phyloP scores from a whole-genome alignment of 2,888 invertebrate genomes.

The Macrostomum cliftonense region DNA sequence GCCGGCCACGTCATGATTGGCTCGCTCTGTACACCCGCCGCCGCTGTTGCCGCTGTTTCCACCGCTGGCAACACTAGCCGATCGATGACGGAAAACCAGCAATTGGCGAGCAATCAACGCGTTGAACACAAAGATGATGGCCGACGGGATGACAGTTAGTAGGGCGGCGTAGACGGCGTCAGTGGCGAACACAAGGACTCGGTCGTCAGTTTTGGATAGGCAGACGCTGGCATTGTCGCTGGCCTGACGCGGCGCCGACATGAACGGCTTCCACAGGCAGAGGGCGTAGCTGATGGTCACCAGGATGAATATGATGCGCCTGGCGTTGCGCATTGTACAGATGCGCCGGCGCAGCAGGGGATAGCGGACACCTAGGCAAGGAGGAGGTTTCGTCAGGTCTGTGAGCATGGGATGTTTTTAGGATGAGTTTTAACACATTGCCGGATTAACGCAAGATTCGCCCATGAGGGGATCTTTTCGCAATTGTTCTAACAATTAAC shows the following conservation, averaged over 20 bases:
- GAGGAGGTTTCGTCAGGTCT: too few species aligned
- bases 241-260: not conserved
- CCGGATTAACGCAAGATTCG: too few species aligned
- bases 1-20: constrained; percentile 23
- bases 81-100: constrained; percentile 16
- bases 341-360: constrained; percentile 22
- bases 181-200: constrained; percentile 17
- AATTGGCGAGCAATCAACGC: constrained; percentile 24
- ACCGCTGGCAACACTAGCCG: too few species aligned
- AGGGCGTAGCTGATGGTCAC: constrained; percentile 16
- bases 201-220: constrained; percentile 17
- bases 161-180: constrained; percentile 24
- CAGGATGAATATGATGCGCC: constrained; percentile 18
- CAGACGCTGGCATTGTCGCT: constrained; percentile 6
- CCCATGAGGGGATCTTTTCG: too few species aligned
- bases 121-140: constrained; percentile 24
- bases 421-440: too few species aligned
- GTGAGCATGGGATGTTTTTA: too few species aligned
- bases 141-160: constrained; percentile 27
- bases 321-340: constrained; percentile 20
- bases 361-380: constrained; percentile 17
- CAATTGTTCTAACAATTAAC: too few species aligned
- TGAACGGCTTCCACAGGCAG: constrained; percentile 22
- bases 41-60: too few species aligned
- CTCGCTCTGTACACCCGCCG: constrained; percentile 15